Conservation (phyloP, 2,888 invertebrate species). For the Neoscelio sp. region DNA sequence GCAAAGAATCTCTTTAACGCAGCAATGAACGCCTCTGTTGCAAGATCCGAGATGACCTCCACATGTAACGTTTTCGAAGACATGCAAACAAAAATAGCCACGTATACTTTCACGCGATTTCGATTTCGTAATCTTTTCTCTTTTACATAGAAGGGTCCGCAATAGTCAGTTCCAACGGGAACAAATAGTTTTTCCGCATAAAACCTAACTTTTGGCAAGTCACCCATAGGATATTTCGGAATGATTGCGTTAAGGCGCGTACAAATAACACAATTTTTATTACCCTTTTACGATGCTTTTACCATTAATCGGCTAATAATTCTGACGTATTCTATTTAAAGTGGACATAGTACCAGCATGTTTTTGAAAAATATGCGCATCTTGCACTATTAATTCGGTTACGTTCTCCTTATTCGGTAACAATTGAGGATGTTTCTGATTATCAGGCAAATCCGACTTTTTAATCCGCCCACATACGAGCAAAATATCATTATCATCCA, state of each 20-base stretch:
- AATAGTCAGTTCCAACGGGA: constrained; percentile 71
- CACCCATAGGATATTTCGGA: constrained; percentile 69
- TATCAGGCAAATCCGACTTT: constrained; percentile 36
- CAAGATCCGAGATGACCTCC: constrained; percentile 73
- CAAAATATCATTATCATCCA: constrained; percentile 68
- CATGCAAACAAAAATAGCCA: constrained; percentile 74
- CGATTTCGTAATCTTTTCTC: constrained; percentile 69
- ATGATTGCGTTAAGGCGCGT: constrained; percentile 60
- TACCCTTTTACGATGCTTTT: constrained; percentile 28
- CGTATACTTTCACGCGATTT: constrained; percentile 50
- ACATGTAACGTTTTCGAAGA: constrained; percentile 75
- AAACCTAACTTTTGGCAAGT: constrained; percentile 69
- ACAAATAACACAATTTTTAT: constrained; percentile 64
- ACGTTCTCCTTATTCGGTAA: constrained; percentile 42
- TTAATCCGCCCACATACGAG: constrained; percentile 62
- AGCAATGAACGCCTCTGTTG: constrained; percentile 74
- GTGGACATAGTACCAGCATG: constrained; percentile 63
- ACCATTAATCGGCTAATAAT: constrained; percentile 63
- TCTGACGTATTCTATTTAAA: constrained; percentile 36
- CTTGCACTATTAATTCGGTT: constrained; percentile 43
- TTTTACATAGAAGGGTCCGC: constrained; percentile 70
- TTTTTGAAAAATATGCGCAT: constrained; percentile 23
- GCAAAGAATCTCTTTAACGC: constrained; percentile 75
- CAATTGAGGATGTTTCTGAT: constrained; percentile 58
- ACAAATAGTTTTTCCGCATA: constrained; percentile 67